Base-by-base conservation (phyloP, 2,888 invertebrate genomes). In the Axea sp. region DNA sequence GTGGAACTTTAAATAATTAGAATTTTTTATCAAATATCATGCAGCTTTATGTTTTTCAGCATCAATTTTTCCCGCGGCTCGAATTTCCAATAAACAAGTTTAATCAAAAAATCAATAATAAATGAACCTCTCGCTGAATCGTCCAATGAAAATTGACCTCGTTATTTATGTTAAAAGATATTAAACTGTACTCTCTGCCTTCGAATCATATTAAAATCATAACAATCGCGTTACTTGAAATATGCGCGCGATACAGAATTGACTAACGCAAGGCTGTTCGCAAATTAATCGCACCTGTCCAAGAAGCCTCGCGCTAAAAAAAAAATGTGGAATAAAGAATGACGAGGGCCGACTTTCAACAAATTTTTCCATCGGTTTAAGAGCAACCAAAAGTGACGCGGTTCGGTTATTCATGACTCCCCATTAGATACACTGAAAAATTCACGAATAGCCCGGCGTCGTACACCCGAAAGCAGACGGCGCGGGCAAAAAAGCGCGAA, bases 391-490 rank as follows among this genome's bases (percentile, higher is more conserved):
- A 60, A 69, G 68, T 60, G 37, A 69, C 59, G 30, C 7, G 11
- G 53, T 33, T 45, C 53, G 43, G 59, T 69, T 69, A 69, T 69
- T 69, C 53, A 60, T 60, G 60, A 53, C 43, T 33, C 19, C 43
- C 69, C 69, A 69, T 69, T 69, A 69, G 60, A 53, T 53, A 28
- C 45, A 8, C 31, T 69, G 59, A 41, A 69, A 69, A 69, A 69
- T 69, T 43, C 45, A 69, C 60, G 31, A 49, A 43, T 28, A 15
- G 6, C 1, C 17, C n/a, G 22, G 22, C 47, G 43, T 30, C 26
- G 11, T 43, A 15, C 3, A 51, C 7, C 57, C 41, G 2, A 67
- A 67, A 33, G 39, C 41, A 60, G 33, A 49, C 43, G 45, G 17
- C 8, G 31, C 11, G 28, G 11, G 3, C 4, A 59, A 45, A 60